phyloP scores from a whole-genome alignment of 2,797 vertebrate species.

The Craterocephalus amniculus region DNA sequence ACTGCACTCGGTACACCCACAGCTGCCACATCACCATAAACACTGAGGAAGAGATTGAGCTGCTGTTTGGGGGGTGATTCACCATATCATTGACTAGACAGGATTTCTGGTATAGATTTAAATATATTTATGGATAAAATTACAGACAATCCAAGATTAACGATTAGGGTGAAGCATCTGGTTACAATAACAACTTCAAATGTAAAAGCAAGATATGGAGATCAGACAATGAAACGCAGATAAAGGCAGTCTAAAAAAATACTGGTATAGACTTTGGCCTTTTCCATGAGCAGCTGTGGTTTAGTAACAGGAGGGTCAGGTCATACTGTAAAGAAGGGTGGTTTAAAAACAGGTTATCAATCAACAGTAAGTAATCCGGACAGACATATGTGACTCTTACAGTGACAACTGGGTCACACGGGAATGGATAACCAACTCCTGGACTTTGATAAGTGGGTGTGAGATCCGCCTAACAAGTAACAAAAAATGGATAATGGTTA shows the following conservation, averaged over 20 bases:
- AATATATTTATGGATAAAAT: neutral
- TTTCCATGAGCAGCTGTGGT: neutral
- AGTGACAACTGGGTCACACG: neutral
- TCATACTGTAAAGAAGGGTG: neutral
- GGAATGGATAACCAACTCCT: slow-evolving; percentile 27
- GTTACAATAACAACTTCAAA: neutral
- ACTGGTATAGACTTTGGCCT: slow-evolving; percentile 6
- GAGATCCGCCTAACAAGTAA: neutral
- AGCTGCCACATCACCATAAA: slow-evolving; percentile 72
- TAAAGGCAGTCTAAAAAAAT: neutral
- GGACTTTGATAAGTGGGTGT: slow-evolving; percentile 67
- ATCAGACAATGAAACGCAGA: neutral
- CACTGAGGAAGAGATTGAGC: slow-evolving; percentile 14
- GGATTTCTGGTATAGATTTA: neutral
- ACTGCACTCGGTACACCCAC: slow-evolving; percentile 66
- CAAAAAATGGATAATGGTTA: slow-evolving; percentile 1
- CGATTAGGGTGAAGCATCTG: neutral
- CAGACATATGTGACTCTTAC: neutral
- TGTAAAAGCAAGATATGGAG: neutral
- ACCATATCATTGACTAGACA: neutral
- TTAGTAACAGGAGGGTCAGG: neutral
- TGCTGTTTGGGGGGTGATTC: neutral
- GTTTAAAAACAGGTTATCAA: slow-evolving; percentile 13
- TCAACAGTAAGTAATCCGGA: neutral
- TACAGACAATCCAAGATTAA: neutral